Evolutionary conservation across 2,797 vertebrate species (phyloP).

Genomic region (Paratrypauchen microcephalus): DNA sequence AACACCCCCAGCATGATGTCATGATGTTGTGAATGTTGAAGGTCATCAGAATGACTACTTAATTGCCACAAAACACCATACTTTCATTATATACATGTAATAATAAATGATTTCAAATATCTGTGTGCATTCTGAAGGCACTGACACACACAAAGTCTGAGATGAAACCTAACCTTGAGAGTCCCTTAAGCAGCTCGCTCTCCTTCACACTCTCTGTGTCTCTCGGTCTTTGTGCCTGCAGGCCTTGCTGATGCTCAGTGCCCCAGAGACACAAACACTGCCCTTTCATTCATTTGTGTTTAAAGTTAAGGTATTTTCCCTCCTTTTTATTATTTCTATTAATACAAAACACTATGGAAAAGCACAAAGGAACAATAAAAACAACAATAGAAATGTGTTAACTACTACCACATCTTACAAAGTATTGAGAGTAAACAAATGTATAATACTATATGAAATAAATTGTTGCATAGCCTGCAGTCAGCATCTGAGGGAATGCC

Average conservation of each 20-base stretch:
- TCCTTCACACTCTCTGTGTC: conserved; percentile 47
- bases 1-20: too few species aligned
- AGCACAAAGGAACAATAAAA: background rate
- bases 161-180: conserved; percentile 64
- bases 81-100: background rate
- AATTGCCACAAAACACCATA: background rate
- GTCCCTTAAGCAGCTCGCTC: conserved; percentile 48
- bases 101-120: conserved; percentile 3
- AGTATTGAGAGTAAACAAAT: too few species aligned
- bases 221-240: conserved; percentile 48
- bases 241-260: conserved; percentile 49
- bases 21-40: background rate
- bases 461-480: too few species aligned
- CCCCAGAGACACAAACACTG: conserved; percentile 49
- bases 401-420: too few species aligned
- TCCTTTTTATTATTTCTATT: conserved; percentile 21
- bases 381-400: too few species aligned
- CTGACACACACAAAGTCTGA: conserved; percentile 37
- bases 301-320: conserved; percentile 59
- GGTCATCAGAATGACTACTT: too few species aligned
- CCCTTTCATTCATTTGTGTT: conserved; percentile 59
- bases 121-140: background rate
- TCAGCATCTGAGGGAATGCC: too few species aligned
- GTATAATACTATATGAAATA: too few species aligned
- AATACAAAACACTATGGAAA: conserved; percentile 18